These are phyloP conservation scores for Hypomecis punctinalis DNA, from an alignment of 2,888 invertebrate genomes.

Conservation along the genomic window DNA sequence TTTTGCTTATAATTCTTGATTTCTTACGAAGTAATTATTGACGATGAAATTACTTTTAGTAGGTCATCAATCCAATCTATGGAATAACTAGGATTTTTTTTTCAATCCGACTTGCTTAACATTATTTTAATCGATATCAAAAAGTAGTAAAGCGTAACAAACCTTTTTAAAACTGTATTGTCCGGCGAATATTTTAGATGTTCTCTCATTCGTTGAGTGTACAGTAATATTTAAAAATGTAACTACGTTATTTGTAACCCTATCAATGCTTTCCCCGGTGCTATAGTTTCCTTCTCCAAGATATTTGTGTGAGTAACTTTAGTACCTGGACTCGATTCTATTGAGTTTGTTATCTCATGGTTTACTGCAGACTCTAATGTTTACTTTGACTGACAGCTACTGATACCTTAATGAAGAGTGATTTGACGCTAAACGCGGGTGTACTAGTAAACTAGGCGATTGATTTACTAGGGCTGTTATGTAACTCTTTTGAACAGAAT, in stretches of 20 bases:
- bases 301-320: constrained; percentile 1
- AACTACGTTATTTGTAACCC: neutral
- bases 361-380: constrained; percentile 33
- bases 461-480: constrained; percentile 27
- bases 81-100: no score
- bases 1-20: constrained; percentile 25
- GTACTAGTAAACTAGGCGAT: constrained; percentile 32
- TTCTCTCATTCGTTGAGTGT: neutral
- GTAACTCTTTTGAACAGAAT: neutral
- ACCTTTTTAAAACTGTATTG: no score
- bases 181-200: no score
- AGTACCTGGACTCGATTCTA: constrained; percentile 16
- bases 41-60: constrained; percentile 14
- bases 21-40: constrained; percentile 22
- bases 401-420: constrained; percentile 51
- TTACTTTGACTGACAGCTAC: constrained; percentile 38
- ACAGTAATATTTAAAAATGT: no score
- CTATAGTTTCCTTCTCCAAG: neutral
- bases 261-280: no score
- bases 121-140: no score
- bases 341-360: constrained; percentile 24
- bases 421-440: constrained; percentile 40
- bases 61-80: no score
- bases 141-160: no score
- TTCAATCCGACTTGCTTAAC: no score